Base-by-base conservation (phyloP, 1,140 invertebrate genomes). In the Diachasma alloeum region DNA sequence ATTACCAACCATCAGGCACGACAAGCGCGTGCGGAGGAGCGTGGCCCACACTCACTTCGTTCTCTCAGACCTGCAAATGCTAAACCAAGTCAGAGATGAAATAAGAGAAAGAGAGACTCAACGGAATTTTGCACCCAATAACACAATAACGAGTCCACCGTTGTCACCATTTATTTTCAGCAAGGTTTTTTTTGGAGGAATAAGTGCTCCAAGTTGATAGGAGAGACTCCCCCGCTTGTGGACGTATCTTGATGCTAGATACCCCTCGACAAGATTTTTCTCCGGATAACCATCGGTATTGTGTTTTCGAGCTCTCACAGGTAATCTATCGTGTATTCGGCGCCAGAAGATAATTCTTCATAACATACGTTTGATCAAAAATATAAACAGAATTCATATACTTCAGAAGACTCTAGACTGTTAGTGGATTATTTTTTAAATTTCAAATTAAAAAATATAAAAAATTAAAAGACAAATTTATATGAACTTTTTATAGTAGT, bases 1-100 rank as follows among this genome's bases (percentile, higher is more conserved):
- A 85, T 87, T 86, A 86, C 80, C 66, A 81, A 75, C 79, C 78
- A 85, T 85, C 84, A 83, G 83, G 80, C 81, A 82, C 81, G 78
- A 80, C 82, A 76, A 72, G 72, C 75, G 68, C 75, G 75, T 76
- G 75, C 75, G 75, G 75, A 76, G 75, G 56, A 76, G 75, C 53
- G 68, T 76, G 75, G 75, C 75, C 75, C 75, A 76, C 68, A 19
- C 59, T 75, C 74, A 24, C 48, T 36, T 39, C 46, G 17, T 68
- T 53, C 48, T 22, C 53, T 71, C n/a, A 63, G 24, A 24, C 59
- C 10, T 24, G 59, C 53, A 22, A 59, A 59, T 22, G 22, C 19
- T 19, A 22, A 22, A 59, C n/a, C 31, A 31, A 31, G 31, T 59
- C 19, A 1, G 22, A 59, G 53, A 59, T 59, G 5, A 19, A 59